Base-by-base conservation (phyloP, 2,888 invertebrate genomes). In the Geophilus truncorum region DNA sequence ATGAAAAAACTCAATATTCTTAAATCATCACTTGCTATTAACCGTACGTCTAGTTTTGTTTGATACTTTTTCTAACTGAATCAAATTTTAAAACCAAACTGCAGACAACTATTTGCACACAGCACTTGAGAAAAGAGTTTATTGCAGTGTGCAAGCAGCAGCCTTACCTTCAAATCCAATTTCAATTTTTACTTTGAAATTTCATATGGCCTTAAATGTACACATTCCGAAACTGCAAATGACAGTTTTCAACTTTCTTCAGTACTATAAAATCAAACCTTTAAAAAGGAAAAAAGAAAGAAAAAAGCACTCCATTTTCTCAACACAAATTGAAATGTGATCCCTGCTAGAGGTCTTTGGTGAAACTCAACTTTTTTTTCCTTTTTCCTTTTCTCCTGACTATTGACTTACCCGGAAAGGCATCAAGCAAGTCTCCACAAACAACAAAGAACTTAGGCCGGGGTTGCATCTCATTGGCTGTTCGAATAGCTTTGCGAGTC, bases 361-460 rank as follows among this genome's bases (percentile, higher is more conserved):
- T n/a, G 2, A 45, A 45, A n/a, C 45, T 6, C 15, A 32, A 4
- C 18, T 45, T 45, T 45, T 45, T 45, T 18, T 18, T 15, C 15
- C 40, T 45, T n/a, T n/a, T 15, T 45, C 3, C 9, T 23, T 23
- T 62, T 9, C 10, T 15, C 10, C 12, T 1, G 7, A 10, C 23
- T 62, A 62, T 62, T 62, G 62, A 62, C 83, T 83, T 83, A 84
- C 87, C 85, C 21, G 89, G 89, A 83, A 86, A 85, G 21, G 88
- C 88, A 85, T 90, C 87, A 32, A 88, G 84, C 81, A 90, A 84
- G 84, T 90, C 90, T 0, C 90, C 90, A 84, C 89, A 89, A 23
- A 89, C 85, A 12, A 89, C 85, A 82, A 88, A 86, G 83, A 89
- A 89, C 78, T 85, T 85, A n/a, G 89, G 89, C 79, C 84, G 86